A percentile compares a stretch with the other conserved stretches of the same genome.
These are phyloP conservation scores for Crocidura indochinensis DNA, from an alignment of 2,797 vertebrate genomes.

Conservation along the genomic window DNA sequence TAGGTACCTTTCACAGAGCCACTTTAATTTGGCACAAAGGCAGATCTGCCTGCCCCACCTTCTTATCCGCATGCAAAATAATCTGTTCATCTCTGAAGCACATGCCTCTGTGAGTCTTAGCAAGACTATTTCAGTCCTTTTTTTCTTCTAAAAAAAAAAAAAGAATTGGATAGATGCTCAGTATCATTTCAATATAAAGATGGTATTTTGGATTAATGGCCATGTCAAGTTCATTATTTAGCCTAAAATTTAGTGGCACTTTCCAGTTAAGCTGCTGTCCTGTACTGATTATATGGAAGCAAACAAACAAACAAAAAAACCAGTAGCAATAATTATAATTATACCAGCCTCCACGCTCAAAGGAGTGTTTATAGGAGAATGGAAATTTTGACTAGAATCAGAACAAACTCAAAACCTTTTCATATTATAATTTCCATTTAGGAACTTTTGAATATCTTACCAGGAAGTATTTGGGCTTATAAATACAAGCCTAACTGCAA, in stretches of 20 bases:
- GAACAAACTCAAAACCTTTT: constrained; percentile 49
- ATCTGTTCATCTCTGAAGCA: constrained; percentile 31
- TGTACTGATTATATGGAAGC: not conserved
- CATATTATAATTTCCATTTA: constrained; percentile 38
- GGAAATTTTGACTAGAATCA: constrained; percentile 51
- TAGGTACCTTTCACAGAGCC: constrained; percentile 66
- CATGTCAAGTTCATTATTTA: constrained; percentile 41
- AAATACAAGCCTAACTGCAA: constrained; percentile 64
- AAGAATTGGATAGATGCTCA: not conserved
- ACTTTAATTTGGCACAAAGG: constrained; percentile 62
- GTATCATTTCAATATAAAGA: constrained; percentile 48
- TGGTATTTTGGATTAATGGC: constrained; percentile 58
- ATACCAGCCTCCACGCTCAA: constrained; percentile 50
- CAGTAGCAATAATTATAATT: not conserved
- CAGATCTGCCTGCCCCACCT: not conserved
- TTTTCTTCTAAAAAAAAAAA: not conserved
- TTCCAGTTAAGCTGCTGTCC: constrained; percentile 47
- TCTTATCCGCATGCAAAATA: constrained; percentile 58
- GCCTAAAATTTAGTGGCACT: constrained; percentile 29
- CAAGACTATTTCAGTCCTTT: not conserved
- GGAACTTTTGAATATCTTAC: constrained; percentile 49
- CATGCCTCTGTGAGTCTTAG: not conserved
- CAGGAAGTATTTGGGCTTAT: constrained; percentile 23
- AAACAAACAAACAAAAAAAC: not conserved
- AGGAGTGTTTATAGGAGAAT: not conserved